phyloP scores from a whole-genome alignment of 2,113 vertebrate genomes.

The Leuciscus idus region DNA sequence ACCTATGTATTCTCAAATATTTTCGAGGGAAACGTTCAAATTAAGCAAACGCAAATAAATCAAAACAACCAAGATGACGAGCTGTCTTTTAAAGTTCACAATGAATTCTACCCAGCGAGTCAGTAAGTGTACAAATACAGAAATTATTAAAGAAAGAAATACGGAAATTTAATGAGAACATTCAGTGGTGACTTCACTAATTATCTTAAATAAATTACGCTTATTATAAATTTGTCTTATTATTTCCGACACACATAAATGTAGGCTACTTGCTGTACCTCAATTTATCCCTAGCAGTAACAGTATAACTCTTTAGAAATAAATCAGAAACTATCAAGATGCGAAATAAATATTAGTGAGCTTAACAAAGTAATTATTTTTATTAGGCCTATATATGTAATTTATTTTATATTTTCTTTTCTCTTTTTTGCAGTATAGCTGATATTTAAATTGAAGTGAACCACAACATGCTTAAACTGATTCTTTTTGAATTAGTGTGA shows the following conservation, averaged over 20 bases:
- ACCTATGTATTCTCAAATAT: slow-evolving; percentile 1
- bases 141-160: not conserved
- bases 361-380: too few relatives aligned
- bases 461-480: not conserved
- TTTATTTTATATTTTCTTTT: too few relatives aligned
- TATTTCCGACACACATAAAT: not conserved
- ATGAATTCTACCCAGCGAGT: not conserved
- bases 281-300: too few relatives aligned
- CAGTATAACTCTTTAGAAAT: too few relatives aligned
- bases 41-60: not conserved
- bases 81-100: not conserved
- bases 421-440: not conserved
- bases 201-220: not conserved
- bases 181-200: not conserved
- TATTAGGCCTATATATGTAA: too few relatives aligned
- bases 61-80: slow-evolving; percentile 35
- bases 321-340: too few relatives aligned
- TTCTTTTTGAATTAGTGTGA: not conserved
- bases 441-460: not conserved
- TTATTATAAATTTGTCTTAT: not conserved
- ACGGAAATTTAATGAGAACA: not conserved
- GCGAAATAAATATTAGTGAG: too few relatives aligned
- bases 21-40: slow-evolving; percentile 15
- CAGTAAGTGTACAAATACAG: not conserved
- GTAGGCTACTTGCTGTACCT: too few relatives aligned